Conservation (phyloP, 2,113 vertebrate genomes). For the Nothoprocta perdicaria region DNA sequence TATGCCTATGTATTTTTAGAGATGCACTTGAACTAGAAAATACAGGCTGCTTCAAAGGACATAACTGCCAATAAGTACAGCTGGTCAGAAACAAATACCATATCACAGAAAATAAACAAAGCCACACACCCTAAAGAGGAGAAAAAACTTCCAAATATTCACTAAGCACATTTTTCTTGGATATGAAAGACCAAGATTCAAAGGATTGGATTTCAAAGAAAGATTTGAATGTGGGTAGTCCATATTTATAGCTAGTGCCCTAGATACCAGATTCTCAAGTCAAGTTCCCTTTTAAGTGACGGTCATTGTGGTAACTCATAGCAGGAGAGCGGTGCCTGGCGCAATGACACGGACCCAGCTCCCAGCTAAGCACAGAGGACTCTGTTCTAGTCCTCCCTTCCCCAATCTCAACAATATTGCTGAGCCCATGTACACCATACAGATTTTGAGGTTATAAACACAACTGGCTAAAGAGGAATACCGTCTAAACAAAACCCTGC, state of each 20-base stretch:
- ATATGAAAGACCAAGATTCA: neutral
- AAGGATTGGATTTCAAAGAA: neutral
- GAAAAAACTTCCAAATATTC: neutral
- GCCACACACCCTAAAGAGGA: neutral
- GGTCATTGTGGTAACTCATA: accelerated
- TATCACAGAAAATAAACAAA: neutral
- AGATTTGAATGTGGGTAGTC: neutral
- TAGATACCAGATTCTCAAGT: neutral
- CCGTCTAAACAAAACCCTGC: neutral
- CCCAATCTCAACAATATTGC: neutral
- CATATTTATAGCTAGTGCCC: neutral
- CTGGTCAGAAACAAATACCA: neutral
- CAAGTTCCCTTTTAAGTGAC: neutral
- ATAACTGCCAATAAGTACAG: neutral
- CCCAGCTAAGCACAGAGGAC: accelerated
- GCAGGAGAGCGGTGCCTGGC: neutral
- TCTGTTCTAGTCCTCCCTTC: neutral
- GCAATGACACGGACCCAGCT: neutral
- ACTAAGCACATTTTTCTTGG: neutral
- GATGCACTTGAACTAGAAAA: neutral
- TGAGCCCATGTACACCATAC: neutral
- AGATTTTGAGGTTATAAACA: neutral
- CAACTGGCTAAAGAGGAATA: neutral
- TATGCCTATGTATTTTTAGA: neutral
- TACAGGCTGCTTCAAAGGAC: neutral